phyloP scores from a whole-genome alignment of 2,797 vertebrate species.

The Staurois parvus region DNA sequence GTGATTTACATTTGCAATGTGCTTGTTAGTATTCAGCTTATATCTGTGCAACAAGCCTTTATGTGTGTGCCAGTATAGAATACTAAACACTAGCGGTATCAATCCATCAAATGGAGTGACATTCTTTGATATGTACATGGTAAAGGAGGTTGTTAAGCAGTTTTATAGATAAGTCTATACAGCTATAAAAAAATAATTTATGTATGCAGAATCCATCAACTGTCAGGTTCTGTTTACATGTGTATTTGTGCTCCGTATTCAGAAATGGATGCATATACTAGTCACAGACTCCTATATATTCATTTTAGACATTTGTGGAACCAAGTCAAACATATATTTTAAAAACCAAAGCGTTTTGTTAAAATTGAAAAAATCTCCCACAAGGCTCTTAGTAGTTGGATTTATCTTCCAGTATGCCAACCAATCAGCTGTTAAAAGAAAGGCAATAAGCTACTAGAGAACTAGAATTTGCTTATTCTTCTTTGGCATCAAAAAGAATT shows the following conservation, averaged over 20 bases:
- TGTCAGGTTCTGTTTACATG: slow-evolving; percentile 22
- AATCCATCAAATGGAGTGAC: slow-evolving; percentile 45
- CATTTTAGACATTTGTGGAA: not conserved
- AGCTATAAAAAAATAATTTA: slow-evolving; percentile 27
- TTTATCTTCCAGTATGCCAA: no score
- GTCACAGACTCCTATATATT: not conserved
- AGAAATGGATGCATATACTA: not conserved
- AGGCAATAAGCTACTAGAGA: no score
- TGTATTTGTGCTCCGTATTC: not conserved
- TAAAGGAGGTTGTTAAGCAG: slow-evolving; percentile 30
- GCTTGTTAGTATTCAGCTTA: not conserved
- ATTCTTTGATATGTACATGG: slow-evolving; percentile 28
- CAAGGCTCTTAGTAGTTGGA: no score
- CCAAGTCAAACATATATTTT: not conserved
- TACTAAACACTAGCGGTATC: slow-evolving; percentile 9
- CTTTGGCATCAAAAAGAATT: no score
- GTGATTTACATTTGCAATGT: not conserved
- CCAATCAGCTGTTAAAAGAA: no score
- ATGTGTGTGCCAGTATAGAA: not conserved
- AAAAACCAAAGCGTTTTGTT: no score
- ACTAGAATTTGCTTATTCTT: no score
- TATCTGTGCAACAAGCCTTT: slow-evolving; percentile 6
- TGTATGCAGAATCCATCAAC: slow-evolving; percentile 27
- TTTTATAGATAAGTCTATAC: slow-evolving; percentile 22
- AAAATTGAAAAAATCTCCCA: no score